A percentile compares a stretch with the other conserved stretches of the same genome.
Conservation (phyloP, 2,113 vertebrate genomes). For the Mellivora capensis region DNA sequence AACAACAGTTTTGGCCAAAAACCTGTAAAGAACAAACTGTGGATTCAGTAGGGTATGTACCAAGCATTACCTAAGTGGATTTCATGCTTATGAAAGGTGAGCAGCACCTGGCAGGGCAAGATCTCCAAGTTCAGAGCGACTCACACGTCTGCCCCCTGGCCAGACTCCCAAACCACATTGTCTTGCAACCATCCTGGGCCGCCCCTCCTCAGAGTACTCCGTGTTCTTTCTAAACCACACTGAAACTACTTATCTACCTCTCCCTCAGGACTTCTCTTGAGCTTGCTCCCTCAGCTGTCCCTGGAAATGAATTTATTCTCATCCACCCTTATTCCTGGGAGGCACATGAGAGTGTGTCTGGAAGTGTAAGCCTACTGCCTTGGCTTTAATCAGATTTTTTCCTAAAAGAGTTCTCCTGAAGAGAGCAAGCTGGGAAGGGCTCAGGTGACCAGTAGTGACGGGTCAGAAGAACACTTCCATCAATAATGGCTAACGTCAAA, state of each 20-base stretch:
- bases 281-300: background rate
- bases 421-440: background rate
- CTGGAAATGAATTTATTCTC: background rate
- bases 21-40: slow-evolving; percentile 41
- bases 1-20: slow-evolving; percentile 24
- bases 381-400: background rate
- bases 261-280: background rate
- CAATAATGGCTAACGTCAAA: background rate
- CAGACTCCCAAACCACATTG: background rate
- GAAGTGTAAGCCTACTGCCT: background rate
- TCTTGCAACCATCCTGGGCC: background rate
- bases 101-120: background rate
- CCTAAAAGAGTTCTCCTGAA: background rate
- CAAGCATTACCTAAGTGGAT: slow-evolving; percentile 24
- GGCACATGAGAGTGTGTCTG: background rate
- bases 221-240: background rate
- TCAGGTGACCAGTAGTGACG: background rate
- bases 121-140: background rate
- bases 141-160: background rate
- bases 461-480: background rate
- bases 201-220: background rate
- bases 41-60: slow-evolving; percentile 6
- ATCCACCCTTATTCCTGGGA: background rate
- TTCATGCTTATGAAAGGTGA: background rate
- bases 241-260: background rate